These are phyloP conservation scores for Spinus pinus DNA, from an alignment of 2,797 vertebrate species.

Conservation along the genomic window DNA sequence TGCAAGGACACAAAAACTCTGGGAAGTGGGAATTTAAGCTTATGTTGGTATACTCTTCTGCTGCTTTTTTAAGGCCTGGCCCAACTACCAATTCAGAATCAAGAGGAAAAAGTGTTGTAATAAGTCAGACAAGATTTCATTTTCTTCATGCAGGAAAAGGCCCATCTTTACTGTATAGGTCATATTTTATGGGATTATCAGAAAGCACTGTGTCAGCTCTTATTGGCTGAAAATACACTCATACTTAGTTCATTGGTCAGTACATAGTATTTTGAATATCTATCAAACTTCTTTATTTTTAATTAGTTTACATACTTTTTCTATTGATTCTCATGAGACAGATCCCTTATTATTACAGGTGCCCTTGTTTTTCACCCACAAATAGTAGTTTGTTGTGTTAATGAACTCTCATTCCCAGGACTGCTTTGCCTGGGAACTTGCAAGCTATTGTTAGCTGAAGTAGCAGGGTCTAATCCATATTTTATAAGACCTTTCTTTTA, in stretches of 20 bases:
- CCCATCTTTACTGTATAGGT: not conserved
- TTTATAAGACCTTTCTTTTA: not conserved
- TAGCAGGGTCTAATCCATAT: not conserved
- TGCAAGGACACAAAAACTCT: not conserved
- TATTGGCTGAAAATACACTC: not conserved
- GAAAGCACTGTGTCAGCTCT: not conserved
- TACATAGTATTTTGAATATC: not conserved
- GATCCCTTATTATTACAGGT: not conserved
- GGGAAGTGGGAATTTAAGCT: not conserved
- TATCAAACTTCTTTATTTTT: not conserved
- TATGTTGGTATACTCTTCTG: not conserved
- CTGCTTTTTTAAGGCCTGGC: not conserved
- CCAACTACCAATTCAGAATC: not conserved
- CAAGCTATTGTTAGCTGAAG: not conserved
- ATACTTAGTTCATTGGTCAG: not conserved
- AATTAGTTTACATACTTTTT: not conserved
- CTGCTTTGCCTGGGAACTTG: not conserved
- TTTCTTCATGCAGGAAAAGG: not conserved
- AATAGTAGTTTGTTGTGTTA: not conserved
- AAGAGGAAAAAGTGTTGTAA: not conserved
- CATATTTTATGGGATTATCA: not conserved
- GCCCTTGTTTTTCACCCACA: not conserved
- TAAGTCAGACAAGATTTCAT: not conserved
- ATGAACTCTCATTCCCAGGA: not conserved
- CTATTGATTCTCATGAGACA: not conserved